Evolutionary conservation across 2,888 invertebrate species (phyloP).

Genomic region (Dasysyrphus tricinctus): DNA sequence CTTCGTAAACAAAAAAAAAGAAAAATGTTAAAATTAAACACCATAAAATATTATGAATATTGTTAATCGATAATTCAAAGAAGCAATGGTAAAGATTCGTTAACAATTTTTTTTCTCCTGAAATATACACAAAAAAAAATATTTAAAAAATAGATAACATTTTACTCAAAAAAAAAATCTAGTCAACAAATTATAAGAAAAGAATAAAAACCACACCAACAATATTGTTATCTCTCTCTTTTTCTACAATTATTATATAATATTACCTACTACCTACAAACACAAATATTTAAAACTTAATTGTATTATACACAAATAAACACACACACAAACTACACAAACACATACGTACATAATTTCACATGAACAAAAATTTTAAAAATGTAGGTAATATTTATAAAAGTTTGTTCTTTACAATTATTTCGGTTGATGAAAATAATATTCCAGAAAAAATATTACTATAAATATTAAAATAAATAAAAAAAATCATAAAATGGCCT

Average conservation of each 20-base stretch:
- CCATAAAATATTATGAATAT: constrained; percentile 42
- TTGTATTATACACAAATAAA: constrained; percentile 68
- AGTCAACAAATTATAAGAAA: constrained; percentile 69
- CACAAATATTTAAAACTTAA: constrained; percentile 39
- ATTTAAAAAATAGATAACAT: constrained; percentile 20
- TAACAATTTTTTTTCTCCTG: constrained; percentile 42
- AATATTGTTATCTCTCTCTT: constrained; percentile 62
- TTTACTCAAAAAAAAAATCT: constrained; percentile 64
- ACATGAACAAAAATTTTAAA: constrained; percentile 3
- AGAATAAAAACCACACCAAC: constrained; percentile 19
- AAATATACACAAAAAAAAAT: constrained; percentile 65
- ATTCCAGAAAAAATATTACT: constrained; percentile 14
- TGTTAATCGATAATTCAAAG: constrained; percentile 58
- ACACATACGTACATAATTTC: constrained; percentile 1
- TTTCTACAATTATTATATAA: constrained; percentile 60
- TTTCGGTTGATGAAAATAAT: constrained; percentile 43
- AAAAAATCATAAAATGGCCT: constrained; percentile 48
- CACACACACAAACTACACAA: background rate
- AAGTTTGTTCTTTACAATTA: constrained; percentile 63
- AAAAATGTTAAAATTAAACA: constrained; percentile 56
- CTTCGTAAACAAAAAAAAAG: constrained; percentile 46
- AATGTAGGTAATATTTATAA: constrained; percentile 63
- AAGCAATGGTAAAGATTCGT: constrained; percentile 48
- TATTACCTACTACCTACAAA: constrained; percentile 56
- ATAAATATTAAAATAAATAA: constrained; percentile 4